These are phyloP conservation scores for Megaustenia siamemsis DNA, from an alignment of 2,888 invertebrate species.

Conservation along the genomic window DNA sequence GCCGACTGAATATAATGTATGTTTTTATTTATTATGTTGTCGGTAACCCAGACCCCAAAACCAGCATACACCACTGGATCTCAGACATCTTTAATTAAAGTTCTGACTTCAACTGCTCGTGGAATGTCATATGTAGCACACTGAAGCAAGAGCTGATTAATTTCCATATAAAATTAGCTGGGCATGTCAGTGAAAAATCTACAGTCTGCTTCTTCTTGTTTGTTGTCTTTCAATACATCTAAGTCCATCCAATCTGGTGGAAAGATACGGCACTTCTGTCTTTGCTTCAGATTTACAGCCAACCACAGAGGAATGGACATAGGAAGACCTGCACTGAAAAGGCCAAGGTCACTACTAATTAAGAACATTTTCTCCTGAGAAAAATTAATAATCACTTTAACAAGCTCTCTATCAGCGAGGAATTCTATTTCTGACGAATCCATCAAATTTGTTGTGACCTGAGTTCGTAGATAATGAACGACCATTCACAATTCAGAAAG, in stretches of 20 bases:
- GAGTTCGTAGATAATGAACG: too few species aligned
- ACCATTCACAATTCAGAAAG: too few species aligned
- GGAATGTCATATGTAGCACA: constrained; percentile 86
- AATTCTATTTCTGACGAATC: constrained; percentile 84
- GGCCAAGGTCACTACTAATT: constrained; percentile 90
- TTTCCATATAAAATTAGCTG: constrained; percentile 95
- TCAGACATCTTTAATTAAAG: constrained; percentile 97
- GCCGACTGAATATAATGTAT: too few species aligned
- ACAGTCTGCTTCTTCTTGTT: constrained; percentile 82
- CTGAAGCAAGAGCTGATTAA: constrained; percentile 88
- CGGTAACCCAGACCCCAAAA: too few species aligned
- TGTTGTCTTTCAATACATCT: constrained; percentile 86
- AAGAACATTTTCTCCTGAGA: constrained; percentile 83
- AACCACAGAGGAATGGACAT: constrained; percentile 95
- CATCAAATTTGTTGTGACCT: too few species aligned
- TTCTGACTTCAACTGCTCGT: constrained; percentile 90
- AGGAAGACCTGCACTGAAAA: constrained; percentile 93
- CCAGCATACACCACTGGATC: too few species aligned
- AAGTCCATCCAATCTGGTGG: constrained; percentile 96
- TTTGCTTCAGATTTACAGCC: constrained; percentile 92
- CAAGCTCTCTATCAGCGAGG: constrained; percentile 91
- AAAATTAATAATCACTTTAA: constrained; percentile 94
- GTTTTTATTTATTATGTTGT: too few species aligned
- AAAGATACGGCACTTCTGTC: constrained; percentile 94
- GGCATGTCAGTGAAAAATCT: constrained; percentile 92